Evolutionary conservation across 2,888 invertebrate species (phyloP).

Genomic region (Stomorhina lunata): DNA sequence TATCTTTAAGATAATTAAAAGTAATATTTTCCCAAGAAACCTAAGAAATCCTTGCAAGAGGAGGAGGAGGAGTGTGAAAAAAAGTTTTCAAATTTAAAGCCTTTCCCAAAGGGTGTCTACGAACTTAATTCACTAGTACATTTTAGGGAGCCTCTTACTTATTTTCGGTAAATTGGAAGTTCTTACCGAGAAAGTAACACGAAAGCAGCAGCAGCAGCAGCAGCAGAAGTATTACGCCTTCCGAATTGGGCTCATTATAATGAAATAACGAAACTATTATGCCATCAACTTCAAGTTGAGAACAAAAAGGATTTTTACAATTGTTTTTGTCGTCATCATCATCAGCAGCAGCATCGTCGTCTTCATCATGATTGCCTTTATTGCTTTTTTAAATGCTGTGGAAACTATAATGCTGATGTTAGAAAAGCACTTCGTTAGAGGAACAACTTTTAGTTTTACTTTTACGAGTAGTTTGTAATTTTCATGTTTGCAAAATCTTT

Average conservation of each 20-base stretch:
- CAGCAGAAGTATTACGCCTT: slow-evolving; percentile 22
- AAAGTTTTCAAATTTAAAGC: background rate
- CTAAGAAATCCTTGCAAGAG: too few species aligned
- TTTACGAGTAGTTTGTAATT: background rate
- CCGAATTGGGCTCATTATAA: slow-evolving; percentile 40
- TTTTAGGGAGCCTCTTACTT: background rate
- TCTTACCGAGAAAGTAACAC: too few species aligned
- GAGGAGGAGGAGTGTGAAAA: too few species aligned
- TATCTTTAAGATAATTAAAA: background rate
- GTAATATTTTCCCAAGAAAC: background rate
- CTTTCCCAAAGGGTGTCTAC: background rate
- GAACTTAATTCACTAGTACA: background rate
- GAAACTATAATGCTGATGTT: slow-evolving; percentile 25
- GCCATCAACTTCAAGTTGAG: slow-evolving; percentile 33
- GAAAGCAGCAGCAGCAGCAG: slow-evolving; percentile 18
- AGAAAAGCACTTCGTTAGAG: slow-evolving; percentile 31
- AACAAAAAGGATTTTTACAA: slow-evolving; percentile 29
- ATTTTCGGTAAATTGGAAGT: background rate
- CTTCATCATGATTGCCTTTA: too few species aligned
- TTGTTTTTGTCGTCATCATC: slow-evolving; percentile 28
- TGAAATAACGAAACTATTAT: slow-evolving; percentile 47
- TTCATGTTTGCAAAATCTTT: background rate
- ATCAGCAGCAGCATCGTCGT: too few species aligned
- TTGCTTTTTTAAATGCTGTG: slow-evolving; percentile 5
- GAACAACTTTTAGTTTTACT: slow-evolving; percentile 19